Evolutionary conservation across 2,888 invertebrate genomes (phyloP).

Genomic region (Apamea monoglypha): DNA sequence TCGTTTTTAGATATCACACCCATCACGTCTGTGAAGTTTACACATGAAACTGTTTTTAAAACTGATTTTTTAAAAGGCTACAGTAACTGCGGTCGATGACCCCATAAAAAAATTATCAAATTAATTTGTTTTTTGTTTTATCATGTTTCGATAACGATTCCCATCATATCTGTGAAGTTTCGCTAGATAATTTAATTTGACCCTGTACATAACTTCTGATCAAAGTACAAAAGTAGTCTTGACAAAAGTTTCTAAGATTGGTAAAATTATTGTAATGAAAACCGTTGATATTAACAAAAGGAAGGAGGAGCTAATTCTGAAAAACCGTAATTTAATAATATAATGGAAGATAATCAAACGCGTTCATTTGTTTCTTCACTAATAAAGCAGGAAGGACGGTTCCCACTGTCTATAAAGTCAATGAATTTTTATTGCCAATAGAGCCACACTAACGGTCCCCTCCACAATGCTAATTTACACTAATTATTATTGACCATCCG

Average conservation of each 20-base stretch:
- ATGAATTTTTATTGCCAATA: constrained; percentile 49
- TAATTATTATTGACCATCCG: constrained; percentile 54
- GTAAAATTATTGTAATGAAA: background rate
- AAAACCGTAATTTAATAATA: background rate
- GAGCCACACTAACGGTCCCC: constrained; percentile 40
- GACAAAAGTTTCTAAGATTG: background rate
- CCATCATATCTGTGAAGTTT: too few species aligned
- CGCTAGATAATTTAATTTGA: too few species aligned
- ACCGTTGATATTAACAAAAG: background rate
- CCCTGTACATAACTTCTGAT: background rate
- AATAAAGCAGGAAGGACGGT: constrained; percentile 5
- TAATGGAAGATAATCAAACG: background rate
- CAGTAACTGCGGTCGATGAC: too few species aligned
- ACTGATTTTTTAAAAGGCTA: too few species aligned
- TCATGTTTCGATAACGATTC: too few species aligned
- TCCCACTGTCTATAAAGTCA: constrained; percentile 33
- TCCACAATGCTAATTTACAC: constrained; percentile 51
- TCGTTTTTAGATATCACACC: too few species aligned
- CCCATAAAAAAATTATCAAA: too few species aligned
- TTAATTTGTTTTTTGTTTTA: too few species aligned
- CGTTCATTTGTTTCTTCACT: constrained; percentile 6
- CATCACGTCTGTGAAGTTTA: too few species aligned
- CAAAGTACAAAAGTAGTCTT: background rate
- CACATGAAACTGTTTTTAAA: too few species aligned
- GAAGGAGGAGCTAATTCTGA: background rate